These are phyloP conservation scores for Antheraea mylitta DNA, from an alignment of 1,140 invertebrate genomes.

Conservation along the genomic window DNA sequence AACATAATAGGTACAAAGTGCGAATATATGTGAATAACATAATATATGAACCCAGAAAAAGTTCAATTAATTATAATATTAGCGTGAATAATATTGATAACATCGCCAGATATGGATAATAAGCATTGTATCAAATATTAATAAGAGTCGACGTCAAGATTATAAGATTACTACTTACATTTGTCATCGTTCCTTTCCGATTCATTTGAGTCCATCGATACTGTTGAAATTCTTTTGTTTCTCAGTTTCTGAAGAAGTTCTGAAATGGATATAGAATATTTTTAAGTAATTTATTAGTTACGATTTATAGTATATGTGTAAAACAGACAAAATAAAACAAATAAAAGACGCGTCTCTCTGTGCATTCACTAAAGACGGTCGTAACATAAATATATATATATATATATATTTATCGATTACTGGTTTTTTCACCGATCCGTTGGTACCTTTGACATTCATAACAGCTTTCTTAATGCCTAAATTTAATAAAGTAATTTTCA, in stretches of 20 bases:
- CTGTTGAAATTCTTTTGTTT: conserved; percentile 62
- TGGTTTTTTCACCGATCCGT: too few species aligned
- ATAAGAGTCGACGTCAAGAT: background rate
- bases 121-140: background rate
- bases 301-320: too few species aligned
- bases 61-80: background rate
- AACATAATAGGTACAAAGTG: too few species aligned
- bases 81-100: background rate
- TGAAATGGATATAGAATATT: conserved; percentile 36
- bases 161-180: conserved; percentile 46
- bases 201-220: conserved; percentile 62
- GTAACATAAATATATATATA: too few species aligned
- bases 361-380: too few species aligned
- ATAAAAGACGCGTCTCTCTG: too few species aligned
- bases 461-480: too few species aligned
- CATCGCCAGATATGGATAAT: background rate
- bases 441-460: too few species aligned
- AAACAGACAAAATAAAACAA: too few species aligned
- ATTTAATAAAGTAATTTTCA: too few species aligned
- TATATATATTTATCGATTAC: too few species aligned
- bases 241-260: conserved; percentile 61
- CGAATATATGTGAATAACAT: background rate
- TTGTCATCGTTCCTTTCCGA: conserved; percentile 66
- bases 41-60: background rate
- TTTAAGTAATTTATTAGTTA: background rate